A percentile compares a stretch with the other conserved stretches of the same genome.
Conservation (phyloP, 2,113 vertebrate species). For the Rhinichthys klamathensis region DNA sequence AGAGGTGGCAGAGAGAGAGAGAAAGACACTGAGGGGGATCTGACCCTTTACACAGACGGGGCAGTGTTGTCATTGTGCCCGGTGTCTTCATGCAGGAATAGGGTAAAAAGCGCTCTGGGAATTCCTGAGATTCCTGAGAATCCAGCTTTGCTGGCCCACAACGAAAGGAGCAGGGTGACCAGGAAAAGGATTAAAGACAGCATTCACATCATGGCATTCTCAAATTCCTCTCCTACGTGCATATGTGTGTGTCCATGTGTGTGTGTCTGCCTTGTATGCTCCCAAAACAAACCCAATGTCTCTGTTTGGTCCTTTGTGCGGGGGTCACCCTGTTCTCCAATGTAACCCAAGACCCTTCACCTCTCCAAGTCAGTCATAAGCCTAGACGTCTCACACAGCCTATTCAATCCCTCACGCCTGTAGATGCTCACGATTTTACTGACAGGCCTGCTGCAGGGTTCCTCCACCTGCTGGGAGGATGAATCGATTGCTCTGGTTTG, state of each 20-base stretch:
- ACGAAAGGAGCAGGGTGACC: constrained; percentile 53
- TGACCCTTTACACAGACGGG: constrained; percentile 38
- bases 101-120: constrained; percentile 51
- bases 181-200: constrained; percentile 55
- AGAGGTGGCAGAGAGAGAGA: constrained; percentile 26
- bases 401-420: constrained; percentile 41
- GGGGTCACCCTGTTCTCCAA: constrained; percentile 51
- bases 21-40: constrained; percentile 26
- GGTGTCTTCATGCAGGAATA: constrained; percentile 30
- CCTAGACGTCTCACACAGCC: constrained; percentile 41
- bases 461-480: constrained; percentile 51
- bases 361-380: constrained; percentile 49
- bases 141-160: constrained; percentile 52
- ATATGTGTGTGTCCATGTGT: constrained; percentile 29
- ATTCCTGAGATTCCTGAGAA: constrained; percentile 62
- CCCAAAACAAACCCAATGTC: constrained; percentile 54
- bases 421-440: constrained; percentile 42
- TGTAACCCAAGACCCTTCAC: constrained; percentile 47
- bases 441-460: constrained; percentile 42
- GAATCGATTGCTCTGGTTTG: constrained; percentile 45
- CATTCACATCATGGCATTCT: constrained; percentile 56
- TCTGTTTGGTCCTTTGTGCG: constrained; percentile 52
- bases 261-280: constrained; percentile 39
- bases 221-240: constrained; percentile 24
- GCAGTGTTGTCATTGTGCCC: constrained; percentile 55